Evolutionary conservation across 2,797 vertebrate genomes (phyloP).

Genomic region (Gastrophryne carolinensis): DNA sequence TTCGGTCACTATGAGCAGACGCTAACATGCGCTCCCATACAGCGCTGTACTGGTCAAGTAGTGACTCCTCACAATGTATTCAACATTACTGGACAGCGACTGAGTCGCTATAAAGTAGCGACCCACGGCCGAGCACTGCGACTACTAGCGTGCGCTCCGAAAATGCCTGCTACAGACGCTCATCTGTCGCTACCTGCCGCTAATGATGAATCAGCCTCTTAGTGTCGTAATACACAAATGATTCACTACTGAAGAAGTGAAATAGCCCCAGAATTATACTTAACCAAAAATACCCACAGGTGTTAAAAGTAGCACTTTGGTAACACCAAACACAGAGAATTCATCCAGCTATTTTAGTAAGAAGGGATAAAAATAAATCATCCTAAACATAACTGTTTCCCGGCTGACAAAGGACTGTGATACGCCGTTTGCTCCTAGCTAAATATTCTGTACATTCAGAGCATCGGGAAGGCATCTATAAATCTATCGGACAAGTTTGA

Average conservation of each 20-base stretch:
- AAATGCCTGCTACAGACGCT: no score
- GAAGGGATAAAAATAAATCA: conserved; percentile 42
- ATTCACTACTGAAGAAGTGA: conserved; percentile 34
- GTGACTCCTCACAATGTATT: no score
- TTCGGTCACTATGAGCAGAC: no score
- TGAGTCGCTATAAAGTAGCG: no score
- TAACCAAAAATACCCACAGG: conserved; percentile 33
- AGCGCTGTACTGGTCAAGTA: no score
- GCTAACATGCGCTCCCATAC: no score
- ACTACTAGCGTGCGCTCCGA: no score
- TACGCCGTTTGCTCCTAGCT: conserved; percentile 35
- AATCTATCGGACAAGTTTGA: conserved; percentile 38
- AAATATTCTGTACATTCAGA: conserved; percentile 34
- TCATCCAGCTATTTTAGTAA: conserved; percentile 35
- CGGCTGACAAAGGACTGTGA: conserved; percentile 29
- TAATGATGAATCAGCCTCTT: no score
- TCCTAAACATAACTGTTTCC: conserved; percentile 40
- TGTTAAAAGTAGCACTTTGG: conserved; percentile 31
- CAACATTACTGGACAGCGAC: no score
- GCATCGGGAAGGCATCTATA: conserved; percentile 26
- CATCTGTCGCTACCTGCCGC: no score
- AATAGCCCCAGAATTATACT: not conserved
- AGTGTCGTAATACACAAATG: no score
- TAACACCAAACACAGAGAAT: conserved; percentile 32
- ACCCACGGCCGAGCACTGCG: no score